These are phyloP conservation scores for Strix aluco DNA, from an alignment of 2,113 vertebrate genomes.

Conservation along the genomic window DNA sequence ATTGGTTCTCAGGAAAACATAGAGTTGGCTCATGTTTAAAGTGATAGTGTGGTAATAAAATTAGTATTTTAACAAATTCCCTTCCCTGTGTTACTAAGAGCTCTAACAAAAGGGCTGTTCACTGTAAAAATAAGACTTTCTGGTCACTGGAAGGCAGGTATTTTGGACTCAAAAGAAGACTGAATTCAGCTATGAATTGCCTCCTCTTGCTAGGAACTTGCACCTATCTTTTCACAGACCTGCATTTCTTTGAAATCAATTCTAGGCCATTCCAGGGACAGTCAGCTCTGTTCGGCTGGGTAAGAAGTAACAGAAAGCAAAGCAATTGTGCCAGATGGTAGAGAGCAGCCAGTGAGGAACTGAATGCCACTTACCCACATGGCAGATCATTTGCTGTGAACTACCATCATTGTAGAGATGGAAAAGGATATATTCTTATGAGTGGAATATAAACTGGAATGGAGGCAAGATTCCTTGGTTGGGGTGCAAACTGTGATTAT, in stretches of 20 bases:
- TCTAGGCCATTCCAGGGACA: neutral
- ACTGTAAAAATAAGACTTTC: neutral
- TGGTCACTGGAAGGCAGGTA: neutral
- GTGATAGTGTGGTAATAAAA: slow-evolving; percentile 19
- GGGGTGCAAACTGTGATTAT: neutral
- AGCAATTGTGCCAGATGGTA: slow-evolving; percentile 23
- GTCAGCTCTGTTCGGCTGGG: neutral
- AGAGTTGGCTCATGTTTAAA: slow-evolving; percentile 32
- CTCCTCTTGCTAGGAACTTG: neutral
- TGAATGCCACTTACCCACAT: slow-evolving; percentile 16
- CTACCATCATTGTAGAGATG: neutral
- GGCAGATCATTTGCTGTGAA: slow-evolving; percentile 20
- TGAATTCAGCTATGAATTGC: neutral
- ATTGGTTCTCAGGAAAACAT: slow-evolving; percentile 44
- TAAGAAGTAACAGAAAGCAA: slow-evolving; percentile 29
- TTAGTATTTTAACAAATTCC: neutral
- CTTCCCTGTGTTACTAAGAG: neutral
- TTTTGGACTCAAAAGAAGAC: neutral
- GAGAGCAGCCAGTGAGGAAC: neutral
- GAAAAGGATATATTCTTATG: neutral
- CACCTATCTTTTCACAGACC: neutral
- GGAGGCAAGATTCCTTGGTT: neutral
- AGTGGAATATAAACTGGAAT: slow-evolving; percentile 5
- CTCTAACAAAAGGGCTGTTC: slow-evolving; percentile 25
- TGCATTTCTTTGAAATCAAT: neutral